A percentile compares a stretch with the other conserved stretches of the same genome.
Evolutionary conservation across 1,140 invertebrate species (phyloP).

Genomic region (Drusus annulatus): DNA sequence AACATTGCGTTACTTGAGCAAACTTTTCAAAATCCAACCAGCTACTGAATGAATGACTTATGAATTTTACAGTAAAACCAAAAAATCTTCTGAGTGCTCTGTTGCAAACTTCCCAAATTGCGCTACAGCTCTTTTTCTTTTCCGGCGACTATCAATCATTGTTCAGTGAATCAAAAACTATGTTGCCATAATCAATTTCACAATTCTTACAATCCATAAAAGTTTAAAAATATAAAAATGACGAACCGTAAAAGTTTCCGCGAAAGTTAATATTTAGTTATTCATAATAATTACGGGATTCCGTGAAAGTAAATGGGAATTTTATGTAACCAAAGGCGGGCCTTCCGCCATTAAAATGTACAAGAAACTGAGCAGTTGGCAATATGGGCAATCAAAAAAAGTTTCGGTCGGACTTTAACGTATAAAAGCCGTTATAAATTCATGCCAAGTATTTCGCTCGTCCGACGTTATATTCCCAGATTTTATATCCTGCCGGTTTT

Average conservation of each 20-base stretch:
- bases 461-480: conserved; percentile 34
- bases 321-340: conserved; percentile 15
- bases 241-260: neutral
- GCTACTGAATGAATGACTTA: no score
- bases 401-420: conserved; percentile 1
- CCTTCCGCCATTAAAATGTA: conserved; percentile 1
- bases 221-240: neutral
- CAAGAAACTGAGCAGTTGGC: conserved; percentile 22
- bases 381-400: conserved; percentile 35
- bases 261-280: conserved; percentile 19
- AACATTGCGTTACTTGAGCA: no score
- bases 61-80: no score
- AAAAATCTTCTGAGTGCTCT: no score
- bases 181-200: no score
- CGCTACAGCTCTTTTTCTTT: no score
- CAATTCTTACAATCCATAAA: neutral
- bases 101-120: no score
- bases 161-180: no score
- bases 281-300: conserved; percentile 21
- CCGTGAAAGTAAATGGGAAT: conserved; percentile 4
- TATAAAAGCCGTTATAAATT: conserved; percentile 29
- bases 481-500: conserved; percentile 49
- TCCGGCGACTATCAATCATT: no score
- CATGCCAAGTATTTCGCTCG: conserved; percentile 28
- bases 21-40: no score